Evolutionary conservation across 2,797 vertebrate species (phyloP), one percentile per base, ranked within the genome.

Genomic region (Typhlichthys subterraneus): DNA sequence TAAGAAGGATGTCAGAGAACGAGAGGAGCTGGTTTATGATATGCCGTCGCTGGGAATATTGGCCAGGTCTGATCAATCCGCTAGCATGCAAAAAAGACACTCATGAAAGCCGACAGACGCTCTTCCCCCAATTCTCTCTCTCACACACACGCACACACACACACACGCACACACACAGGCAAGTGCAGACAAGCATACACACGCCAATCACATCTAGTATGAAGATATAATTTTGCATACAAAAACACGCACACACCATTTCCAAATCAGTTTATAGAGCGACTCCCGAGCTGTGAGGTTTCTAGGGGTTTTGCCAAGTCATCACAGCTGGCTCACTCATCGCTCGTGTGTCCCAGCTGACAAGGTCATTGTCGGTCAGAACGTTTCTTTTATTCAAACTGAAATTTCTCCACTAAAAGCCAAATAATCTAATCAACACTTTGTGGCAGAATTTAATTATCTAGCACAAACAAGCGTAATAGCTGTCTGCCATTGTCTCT

Each of bases 41-140:
- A 78, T 64, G 79, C 79, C 87, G 85, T 89, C 87, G 86, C 75
- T 77, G 62, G 83, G 71, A 85, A 89, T 86, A 83, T 87, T 87
- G 80, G 82, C 59, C 60, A 84, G 82, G 83, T 77, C 87, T 87
- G 85, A 89, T 88, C 82, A 80, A 72, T 73, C 76, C 76, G 67
- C 50, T 53, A 69, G 33, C 79, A 84, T 86, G 74, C 74, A 76
- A 81, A 77, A 79, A 47, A 76, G 59, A 82, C 23, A 51, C 75
- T 68, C 68, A 46, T 13, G 65, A 53, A 77, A 23, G 70, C 65
- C 78, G 62, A 77, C 77, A 85, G 38, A 42, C 38, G 9, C 38
- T 38, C 38, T 38, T 9, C 9, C 38, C 9, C 38, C 23, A 23
- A 23, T 29, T 42, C 38, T 42, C 38, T 42, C 5, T 42, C 38